Base-by-base conservation (phyloP, 2,113 vertebrate species). In the Oreochromis aureus region DNA sequence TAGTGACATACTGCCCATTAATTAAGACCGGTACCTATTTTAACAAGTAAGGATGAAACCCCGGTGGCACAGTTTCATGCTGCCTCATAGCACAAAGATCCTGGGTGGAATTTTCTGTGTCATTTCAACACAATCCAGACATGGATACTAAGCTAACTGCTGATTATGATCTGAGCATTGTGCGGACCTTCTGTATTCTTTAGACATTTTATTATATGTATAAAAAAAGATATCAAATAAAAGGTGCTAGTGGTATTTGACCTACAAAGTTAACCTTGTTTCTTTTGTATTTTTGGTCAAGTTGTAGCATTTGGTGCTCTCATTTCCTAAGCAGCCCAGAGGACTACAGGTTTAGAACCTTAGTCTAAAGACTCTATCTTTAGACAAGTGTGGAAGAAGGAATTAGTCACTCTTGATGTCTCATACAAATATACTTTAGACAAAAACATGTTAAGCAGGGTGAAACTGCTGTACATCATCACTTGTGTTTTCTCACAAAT, bases 221-320 rank as follows among this genome's bases (percentile, higher is more conserved):
- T 41, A 7, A 0, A 5, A 36, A 61, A 8, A 22, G 4, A 22
- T 13, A 4, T 54, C 1, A 78, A 48, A 78, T 51, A 51, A 63
- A 82, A 24, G 15, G 3, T 4, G 2, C 0, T 0, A 13, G 27
- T 22, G 2, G 4, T 36, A 9, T 48, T 55, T 78, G 87, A 87
- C 71, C 90, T 86, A 87, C 46, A 87, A 86, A 87, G 78, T 71
- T 84, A 90, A 92, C 88, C 84, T 87, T 83, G 83, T 91, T 92
- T 90, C 85, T 73, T 84, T 90, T 86, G 81, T 88, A 88, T 82
- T 83, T 91, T 86, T 83, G 66, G 84, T 81, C 78, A 30, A 36
- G 59, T 53, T 81, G 44, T 71, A 61, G 58, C 58, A 86, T 89
- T 90, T 78, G 83, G 44, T 91, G 82, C 69, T 82, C 86, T 85